Conservation (phyloP, 2,888 invertebrate genomes). For the Drosophila nigritarsus region DNA sequence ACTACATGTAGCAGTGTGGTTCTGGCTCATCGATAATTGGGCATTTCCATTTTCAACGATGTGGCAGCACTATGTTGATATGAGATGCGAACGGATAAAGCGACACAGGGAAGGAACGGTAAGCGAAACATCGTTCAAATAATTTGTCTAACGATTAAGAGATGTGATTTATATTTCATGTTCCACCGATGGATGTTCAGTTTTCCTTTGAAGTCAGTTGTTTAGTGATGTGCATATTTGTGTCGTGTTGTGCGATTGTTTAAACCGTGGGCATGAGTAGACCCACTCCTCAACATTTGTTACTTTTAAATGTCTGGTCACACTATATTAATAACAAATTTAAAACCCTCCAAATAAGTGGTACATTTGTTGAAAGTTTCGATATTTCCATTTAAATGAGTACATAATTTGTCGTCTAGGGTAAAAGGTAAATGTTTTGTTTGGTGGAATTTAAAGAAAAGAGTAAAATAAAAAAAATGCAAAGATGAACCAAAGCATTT, state of each 20-base stretch:
- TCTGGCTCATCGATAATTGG: background rate
- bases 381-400: background rate
- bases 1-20: background rate
- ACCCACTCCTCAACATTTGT: background rate
- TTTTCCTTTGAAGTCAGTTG: background rate
- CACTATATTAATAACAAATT: slow-evolving; percentile 11
- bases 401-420: background rate
- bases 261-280: background rate
- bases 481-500: background rate
- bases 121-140: background rate
- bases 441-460: background rate
- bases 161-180: background rate
- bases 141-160: background rate
- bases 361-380: slow-evolving; percentile 34
- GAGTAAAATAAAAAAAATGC: background rate
- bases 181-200: background rate
- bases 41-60: background rate
- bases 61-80: background rate
- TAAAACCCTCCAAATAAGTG: slow-evolving; percentile 8
- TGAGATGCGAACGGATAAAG: background rate
- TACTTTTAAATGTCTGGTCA: slow-evolving; percentile 22
- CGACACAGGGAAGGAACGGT: background rate
- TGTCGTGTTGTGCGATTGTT: background rate
- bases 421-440: background rate
- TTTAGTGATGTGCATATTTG: background rate